Evolutionary conservation across 2,888 invertebrate species (phyloP).

Genomic region (Gasteruption jaculator): DNA sequence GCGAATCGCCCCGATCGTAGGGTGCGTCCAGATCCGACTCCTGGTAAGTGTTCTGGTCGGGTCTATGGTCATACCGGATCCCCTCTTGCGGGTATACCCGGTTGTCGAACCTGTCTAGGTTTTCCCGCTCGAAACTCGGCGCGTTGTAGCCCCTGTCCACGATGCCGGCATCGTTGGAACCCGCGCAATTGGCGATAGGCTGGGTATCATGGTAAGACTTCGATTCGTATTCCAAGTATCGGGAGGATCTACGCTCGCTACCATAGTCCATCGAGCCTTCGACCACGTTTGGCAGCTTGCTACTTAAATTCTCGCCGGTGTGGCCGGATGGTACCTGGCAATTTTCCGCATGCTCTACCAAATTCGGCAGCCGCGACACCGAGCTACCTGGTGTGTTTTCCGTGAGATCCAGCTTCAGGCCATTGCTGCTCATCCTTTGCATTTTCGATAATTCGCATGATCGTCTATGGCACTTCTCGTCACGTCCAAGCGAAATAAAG

Average conservation of each 20-base stretch:
- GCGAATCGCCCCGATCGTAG: conserved; percentile 39
- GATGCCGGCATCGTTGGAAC: conserved; percentile 23
- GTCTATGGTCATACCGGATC: conserved; percentile 37
- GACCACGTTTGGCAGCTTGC: conserved; percentile 50
- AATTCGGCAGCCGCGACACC: conserved; percentile 43
- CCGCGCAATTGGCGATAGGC: conserved; percentile 9
- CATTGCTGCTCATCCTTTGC: conserved; percentile 47
- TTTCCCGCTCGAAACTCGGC: conserved; percentile 35
- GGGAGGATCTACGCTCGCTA: conserved; percentile 49
- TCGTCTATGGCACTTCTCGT: too few species aligned
- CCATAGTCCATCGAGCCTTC: conserved; percentile 53
- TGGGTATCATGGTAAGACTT: conserved; percentile 31
- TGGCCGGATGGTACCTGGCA: conserved; percentile 27
- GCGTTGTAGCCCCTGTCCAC: conserved; percentile 37
- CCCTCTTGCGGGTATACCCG: conserved; percentile 44
- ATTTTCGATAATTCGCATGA: conserved; percentile 48
- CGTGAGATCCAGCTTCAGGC: conserved; percentile 49
- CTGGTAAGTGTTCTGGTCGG: conserved; percentile 40
- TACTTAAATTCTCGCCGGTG: conserved; percentile 47
- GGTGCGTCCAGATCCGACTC: conserved; percentile 47
- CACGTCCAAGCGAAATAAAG: too few species aligned
- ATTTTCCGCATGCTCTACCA: conserved; percentile 48
- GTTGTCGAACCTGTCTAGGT: conserved; percentile 41
- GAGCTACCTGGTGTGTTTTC: conserved; percentile 50
- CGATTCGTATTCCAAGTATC: conserved; percentile 46